Evolutionary conservation across 2,888 invertebrate genomes (phyloP), one percentile per base, ranked within the genome.

Genomic region (Cheiracanthium punctorium): DNA sequence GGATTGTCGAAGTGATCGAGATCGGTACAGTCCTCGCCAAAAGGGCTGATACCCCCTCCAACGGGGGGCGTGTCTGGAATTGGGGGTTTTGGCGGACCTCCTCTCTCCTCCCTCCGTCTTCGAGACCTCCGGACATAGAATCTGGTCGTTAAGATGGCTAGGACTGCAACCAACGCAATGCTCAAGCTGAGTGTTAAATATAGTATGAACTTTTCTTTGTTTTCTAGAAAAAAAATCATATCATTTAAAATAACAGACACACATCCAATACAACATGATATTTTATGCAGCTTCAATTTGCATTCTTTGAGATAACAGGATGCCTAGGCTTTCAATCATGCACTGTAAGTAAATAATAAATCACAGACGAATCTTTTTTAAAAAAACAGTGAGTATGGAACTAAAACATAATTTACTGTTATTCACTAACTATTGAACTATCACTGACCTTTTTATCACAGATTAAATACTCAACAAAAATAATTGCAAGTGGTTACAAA

Each of bases 11-110:
- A 88, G 24, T 95, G 95, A 91, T 96, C 95, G 64, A 95, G 94
- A 92, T 96, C 96, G 90, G 96, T 96, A 92, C 96, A 95, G 92
- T 96, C 96, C 92, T 96, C 96, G 90, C 95, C 95, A 92, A 96
- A 96, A 82, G 96, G 96, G 91, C 95, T 95, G 72, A 80, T 81
- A n/a, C 87, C 87, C 5, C 86, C 81, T 10, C 48, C 43, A 1
- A 37, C 24, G 2, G 79, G 69, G 17, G 96, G 95, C 82, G 96
- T 93, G 67, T 95, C 95, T 88, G 95, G 95, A 28, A 70, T 64
- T 88, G 90, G 89, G 20, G 90, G 89, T 67, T 90, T 90, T 2
- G 76, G 17, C n/a, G 58, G 37, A 2, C 37, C 52, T 24, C 32
- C 33, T 24, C 65, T 70, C 0, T 72, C 72, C 5, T 69, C 69